Base-by-base conservation (phyloP, 2,888 invertebrate genomes). In the Capitulum mitella region DNA sequence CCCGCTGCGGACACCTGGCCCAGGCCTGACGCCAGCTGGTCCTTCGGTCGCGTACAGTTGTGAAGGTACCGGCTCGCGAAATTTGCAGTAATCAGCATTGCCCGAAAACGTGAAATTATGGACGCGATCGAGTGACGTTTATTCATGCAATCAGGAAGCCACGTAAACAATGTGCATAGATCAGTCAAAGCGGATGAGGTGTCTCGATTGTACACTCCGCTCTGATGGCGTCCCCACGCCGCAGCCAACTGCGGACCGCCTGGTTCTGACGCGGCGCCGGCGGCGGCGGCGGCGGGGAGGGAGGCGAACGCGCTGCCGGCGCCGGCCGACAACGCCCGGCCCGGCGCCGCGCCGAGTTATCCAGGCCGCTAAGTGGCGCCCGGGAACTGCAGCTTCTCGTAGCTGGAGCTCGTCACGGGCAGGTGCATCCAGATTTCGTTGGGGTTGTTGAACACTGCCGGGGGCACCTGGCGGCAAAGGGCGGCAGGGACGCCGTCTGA, bases 381-480 rank as follows among this genome's bases (percentile, higher is more conserved):
- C 0, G 64, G 64, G 19, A 64, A 64, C 64, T 34, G 64, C 14
- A 64, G 64, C 64, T 64, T 64, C 34, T 64, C 64, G 64, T 32
- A 64, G 16, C 64, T 16, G 16, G 64, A 64, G 34, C 19, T 19
- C 29, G 32, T 34, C 34, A 64, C 16, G 32, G 64, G 64, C 34
- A 64, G 34, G 34, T 64, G 64, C 64, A 34, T 64, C 64, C 64
- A 64, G 34, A 64, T 34, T 26, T 64, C 64, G 64, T 64, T 64
- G 32, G 32, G 64, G 34, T 64, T 64, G 64, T 34, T 64, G 16
- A 64, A 2, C 14, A 64, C 26, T 2, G 64, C 64, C 14, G 34
- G 32, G 2, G 64, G 34, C 32, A 64, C 64, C 64, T 64, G 64
- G n/a, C n/a, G n/a, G n/a, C n/a, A n/a, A n/a, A n/a, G n/a, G n/a